Percentiles rank a stretch among this genome's conserved stretches.
These are phyloP conservation scores for Amphiprion percula DNA, from an alignment of 2,113 vertebrate genomes.

Conservation along the genomic window DNA sequence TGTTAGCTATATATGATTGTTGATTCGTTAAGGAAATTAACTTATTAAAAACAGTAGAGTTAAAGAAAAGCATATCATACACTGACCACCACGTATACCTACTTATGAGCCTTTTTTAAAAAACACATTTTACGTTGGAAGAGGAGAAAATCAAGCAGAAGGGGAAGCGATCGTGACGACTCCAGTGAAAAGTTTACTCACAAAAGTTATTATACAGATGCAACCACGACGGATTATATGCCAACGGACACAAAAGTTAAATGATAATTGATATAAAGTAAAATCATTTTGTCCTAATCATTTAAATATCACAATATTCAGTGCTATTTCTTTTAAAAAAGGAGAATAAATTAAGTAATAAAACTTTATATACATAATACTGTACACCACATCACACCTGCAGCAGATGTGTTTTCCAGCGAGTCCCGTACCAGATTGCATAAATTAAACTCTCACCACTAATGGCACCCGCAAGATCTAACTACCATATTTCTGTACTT, in stretches of 20 bases:
- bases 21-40: neutral
- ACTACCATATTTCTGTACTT: constrained; percentile 99
- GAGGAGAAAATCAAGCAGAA: constrained; percentile 22
- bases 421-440: constrained; percentile 64
- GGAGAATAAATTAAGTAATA: constrained; percentile 96
- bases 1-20: neutral
- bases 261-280: constrained; percentile 46
- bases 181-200: constrained; percentile 73
- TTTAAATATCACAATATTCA: constrained; percentile 84
- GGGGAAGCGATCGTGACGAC: constrained; percentile 33
- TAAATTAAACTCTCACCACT: constrained; percentile 69
- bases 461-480: constrained; percentile 98
- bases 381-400: constrained; percentile 91
- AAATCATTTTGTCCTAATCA: constrained; percentile 68
- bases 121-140: constrained; percentile 2
- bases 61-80: constrained; percentile 7
- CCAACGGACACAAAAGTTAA: constrained; percentile 70
- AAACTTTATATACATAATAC: constrained; percentile 96
- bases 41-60: neutral
- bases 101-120: neutral
- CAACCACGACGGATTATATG: constrained; percentile 69
- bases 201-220: constrained; percentile 46
- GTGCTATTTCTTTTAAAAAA: constrained; percentile 87
- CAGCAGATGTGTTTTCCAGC: constrained; percentile 76
- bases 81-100: constrained; percentile 14